Conservation (phyloP, 2,797 vertebrate genomes). For the Nothura maculosa region DNA sequence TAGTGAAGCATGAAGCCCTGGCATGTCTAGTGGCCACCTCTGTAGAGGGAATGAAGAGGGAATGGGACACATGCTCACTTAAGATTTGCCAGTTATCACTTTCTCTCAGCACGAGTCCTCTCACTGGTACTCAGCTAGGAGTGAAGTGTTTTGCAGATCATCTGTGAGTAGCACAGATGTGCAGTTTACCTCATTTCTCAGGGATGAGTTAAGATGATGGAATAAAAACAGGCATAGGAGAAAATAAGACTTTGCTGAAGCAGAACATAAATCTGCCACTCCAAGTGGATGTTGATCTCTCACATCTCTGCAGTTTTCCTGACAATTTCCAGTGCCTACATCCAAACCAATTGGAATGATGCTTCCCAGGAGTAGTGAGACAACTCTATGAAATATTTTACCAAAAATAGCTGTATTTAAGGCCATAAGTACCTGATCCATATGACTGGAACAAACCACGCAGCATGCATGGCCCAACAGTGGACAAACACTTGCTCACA, state of each 20-base stretch:
- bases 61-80: not conserved
- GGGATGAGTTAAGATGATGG: not conserved
- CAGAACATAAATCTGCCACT: not conserved
- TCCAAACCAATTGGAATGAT: not conserved
- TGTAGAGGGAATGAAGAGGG: not conserved
- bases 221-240: not conserved
- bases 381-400: not conserved
- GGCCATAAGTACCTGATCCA: not conserved
- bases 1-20: not conserved
- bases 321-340: conserved; percentile 12
- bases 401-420: not conserved
- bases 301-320: not conserved
- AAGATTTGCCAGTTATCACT: not conserved
- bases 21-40: rapidly evolving
- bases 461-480: not conserved
- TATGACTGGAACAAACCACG: not conserved
- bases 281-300: not conserved
- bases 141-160: not conserved
- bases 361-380: not conserved
- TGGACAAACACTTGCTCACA: not conserved
- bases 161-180: not conserved
- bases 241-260: not conserved
- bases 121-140: not conserved
- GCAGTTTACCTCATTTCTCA: not conserved
- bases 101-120: not conserved